phyloP scores from a whole-genome alignment of 2,888 invertebrate species.

The Gymnosoma rotundatum region DNA sequence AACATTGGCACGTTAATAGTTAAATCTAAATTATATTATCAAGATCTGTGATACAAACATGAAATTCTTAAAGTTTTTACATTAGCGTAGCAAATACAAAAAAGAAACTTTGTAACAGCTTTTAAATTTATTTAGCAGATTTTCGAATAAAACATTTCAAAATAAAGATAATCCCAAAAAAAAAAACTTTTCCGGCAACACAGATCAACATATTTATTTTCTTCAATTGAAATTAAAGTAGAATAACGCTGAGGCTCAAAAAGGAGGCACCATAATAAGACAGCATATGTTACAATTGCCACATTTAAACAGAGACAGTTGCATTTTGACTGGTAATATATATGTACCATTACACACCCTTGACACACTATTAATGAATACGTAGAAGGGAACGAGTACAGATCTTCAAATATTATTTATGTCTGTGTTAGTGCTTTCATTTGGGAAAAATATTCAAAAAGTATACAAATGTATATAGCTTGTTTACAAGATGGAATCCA shows the following conservation, averaged over 20 bases:
- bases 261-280: slow-evolving; percentile 40
- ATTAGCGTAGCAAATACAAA: no score
- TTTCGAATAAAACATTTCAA: no score
- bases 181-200: not conserved
- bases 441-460: not conserved
- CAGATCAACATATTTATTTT: not conserved
- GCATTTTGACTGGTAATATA: slow-evolving; percentile 7
- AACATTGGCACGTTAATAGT: no score
- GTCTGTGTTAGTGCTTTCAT: not conserved
- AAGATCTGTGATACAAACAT: no score
- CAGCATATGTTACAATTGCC: slow-evolving; percentile 68
- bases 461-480: slow-evolving; percentile 18
- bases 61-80: no score
- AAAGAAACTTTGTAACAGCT: no score
- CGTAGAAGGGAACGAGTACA: slow-evolving; percentile 2
- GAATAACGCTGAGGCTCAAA: not conserved
- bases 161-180: no score
- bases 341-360: slow-evolving; percentile 46
- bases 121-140: no score
- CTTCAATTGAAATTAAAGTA: not conserved
- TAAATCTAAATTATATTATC: no score
- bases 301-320: slow-evolving; percentile 19
- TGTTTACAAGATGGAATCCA: slow-evolving; percentile 62
- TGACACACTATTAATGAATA: slow-evolving; percentile 22
- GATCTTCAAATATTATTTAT: slow-evolving; percentile 11